Percentiles rank a stretch among this genome's conserved stretches.
These are phyloP conservation scores for Cryptocephalus moraei DNA, from an alignment of 2,888 invertebrate species.

Conservation along the genomic window DNA sequence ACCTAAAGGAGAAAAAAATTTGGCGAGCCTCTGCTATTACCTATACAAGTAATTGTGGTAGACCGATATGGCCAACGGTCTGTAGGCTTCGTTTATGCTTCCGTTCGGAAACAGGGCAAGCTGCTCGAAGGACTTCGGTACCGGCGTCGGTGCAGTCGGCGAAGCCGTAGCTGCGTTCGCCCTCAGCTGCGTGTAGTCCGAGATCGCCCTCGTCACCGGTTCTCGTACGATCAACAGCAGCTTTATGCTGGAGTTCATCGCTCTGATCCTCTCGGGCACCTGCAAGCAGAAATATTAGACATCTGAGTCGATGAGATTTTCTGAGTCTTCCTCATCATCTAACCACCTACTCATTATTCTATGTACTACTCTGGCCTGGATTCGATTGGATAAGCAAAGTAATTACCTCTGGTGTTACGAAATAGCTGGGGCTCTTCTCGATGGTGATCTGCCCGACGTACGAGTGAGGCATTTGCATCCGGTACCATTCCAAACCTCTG, in stretches of 20 bases:
- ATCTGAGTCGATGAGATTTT: too few relatives aligned
- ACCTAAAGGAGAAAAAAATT: too few relatives aligned
- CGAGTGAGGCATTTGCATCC: constrained; percentile 88
- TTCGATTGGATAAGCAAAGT: too few relatives aligned
- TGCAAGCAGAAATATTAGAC: constrained; percentile 36
- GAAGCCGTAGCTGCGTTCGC: constrained; percentile 72
- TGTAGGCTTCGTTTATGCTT: constrained; percentile 71
- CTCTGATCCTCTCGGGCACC: constrained; percentile 87
- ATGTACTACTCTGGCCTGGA: too few relatives aligned
- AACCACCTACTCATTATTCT: too few relatives aligned
- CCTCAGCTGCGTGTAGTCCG: constrained; percentile 90
- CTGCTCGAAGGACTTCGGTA: constrained; percentile 61
- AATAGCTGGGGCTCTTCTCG: constrained; percentile 97
- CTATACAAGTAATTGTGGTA: constrained; percentile 81
- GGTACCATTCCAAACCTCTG: constrained; percentile 90
- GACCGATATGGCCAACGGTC: constrained; percentile 77
- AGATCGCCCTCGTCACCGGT: constrained; percentile 91
- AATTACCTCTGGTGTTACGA: constrained; percentile 83
- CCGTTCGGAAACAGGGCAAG: constrained; percentile 72
- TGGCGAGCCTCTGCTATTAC: too few relatives aligned
- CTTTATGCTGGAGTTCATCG: constrained; percentile 89
- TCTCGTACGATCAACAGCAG: constrained; percentile 89
- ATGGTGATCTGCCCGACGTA: constrained; percentile 88
- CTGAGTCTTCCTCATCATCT: too few relatives aligned
- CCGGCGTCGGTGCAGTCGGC: constrained; percentile 40